Base-by-base conservation (phyloP, 2,888 invertebrate genomes). In the Eupithecia inturbata region DNA sequence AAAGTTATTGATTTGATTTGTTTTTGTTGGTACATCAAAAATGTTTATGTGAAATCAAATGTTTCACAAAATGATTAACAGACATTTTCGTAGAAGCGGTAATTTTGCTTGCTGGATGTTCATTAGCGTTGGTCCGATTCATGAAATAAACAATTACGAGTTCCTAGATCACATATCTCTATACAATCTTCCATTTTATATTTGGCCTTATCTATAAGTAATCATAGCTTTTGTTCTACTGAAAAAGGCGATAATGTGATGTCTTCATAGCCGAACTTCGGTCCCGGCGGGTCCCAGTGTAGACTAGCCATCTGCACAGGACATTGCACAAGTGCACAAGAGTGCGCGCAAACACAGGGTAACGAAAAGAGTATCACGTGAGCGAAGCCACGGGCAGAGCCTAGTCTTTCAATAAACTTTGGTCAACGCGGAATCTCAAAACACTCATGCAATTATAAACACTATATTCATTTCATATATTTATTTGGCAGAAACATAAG, bases 101-200 rank as follows among this genome's bases (percentile, higher is more conserved):
- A 45, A 36, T 41, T 14, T 39, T 57, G 41, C 72, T 64, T 45
- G 72, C 76, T 72, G 75, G 70, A 78, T 74, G 70, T 67, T 70
- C 67, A 78, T 78, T 80, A 80, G 76, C 77, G 69, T 73, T 69
- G 75, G 77, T 75, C 71, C 71, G 60, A 53, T 70, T 77, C 74
- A 63, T 69, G 64, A 73, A 78, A 72, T 63, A 71, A 67, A 66
- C 64, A 67, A 66, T 71, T 76, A 45, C 16, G 45, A 45, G 45
- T 49, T 77, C 19, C 14, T 63, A n/a, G 19, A 63, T 64, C 36
- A 22, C 39, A 39, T 36, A 36, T 26, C 10, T 33, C 22, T 10
- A 10, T 10, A 53, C 22, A 10, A 22, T 53, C 5, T 41, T 16
- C 41, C 16, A 41, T 41, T 41, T 41, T 41, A 19, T 41, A 41